phyloP scores from a whole-genome alignment of 2,113 vertebrate genomes.

The Aptenodytes patagonicus region DNA sequence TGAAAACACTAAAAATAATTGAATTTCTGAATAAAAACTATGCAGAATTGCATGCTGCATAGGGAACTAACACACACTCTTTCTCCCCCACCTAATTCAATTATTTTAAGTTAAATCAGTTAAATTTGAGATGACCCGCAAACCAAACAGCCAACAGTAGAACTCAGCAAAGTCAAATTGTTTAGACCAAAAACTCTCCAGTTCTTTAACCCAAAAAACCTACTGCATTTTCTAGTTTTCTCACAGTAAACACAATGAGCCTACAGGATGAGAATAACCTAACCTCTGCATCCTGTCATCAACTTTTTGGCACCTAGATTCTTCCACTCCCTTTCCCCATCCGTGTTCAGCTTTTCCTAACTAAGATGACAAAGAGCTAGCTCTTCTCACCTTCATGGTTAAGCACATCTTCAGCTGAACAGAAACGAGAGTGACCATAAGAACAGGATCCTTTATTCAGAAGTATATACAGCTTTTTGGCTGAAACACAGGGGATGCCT shows the following conservation, averaged over 20 bases:
- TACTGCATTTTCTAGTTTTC: neutral
- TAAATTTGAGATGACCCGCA: neutral
- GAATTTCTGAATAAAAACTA: neutral
- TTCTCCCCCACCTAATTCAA: neutral
- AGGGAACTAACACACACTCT: neutral
- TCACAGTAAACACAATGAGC: neutral
- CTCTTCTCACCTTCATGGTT: neutral
- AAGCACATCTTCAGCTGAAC: neutral
- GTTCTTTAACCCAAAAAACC: neutral
- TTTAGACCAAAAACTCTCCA: neutral
- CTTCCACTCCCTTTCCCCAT: neutral
- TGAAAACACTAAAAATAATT: neutral
- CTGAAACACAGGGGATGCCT: neutral
- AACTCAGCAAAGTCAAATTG: neutral
- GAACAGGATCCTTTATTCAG: neutral
- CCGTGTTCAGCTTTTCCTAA: neutral
- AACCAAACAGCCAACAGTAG: neutral
- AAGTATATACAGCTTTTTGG: neutral
- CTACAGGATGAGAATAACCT: neutral
- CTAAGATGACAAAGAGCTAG: neutral
- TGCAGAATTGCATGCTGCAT: neutral
- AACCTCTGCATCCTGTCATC: neutral
- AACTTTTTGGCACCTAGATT: neutral
- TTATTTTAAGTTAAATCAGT: neutral
- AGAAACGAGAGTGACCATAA: neutral